These are phyloP conservation scores for Numenius phaeopus DNA, from an alignment of 2,797 vertebrate genomes.

Conservation along the genomic window DNA sequence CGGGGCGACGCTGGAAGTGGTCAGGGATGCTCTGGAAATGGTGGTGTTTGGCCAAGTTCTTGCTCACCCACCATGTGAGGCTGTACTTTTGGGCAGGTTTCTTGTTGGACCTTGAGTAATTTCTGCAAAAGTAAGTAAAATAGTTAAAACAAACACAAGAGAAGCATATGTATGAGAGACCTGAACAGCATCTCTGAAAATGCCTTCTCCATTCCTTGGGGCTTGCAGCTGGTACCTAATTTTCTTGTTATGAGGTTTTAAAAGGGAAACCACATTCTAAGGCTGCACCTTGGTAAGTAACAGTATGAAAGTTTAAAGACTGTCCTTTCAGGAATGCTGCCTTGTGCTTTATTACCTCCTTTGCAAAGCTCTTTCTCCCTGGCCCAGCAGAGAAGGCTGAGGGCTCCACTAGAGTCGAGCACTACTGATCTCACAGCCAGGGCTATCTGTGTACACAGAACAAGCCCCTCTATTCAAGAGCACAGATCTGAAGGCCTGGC, in stretches of 20 bases:
- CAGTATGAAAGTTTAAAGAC: not conserved
- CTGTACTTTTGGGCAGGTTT: conserved; percentile 51
- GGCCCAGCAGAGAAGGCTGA: not conserved
- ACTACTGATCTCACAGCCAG: too few species aligned
- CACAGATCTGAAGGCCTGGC: not conserved
- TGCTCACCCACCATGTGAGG: conserved; percentile 76
- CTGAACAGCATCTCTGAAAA: not conserved
- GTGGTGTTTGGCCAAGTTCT: conserved; percentile 10
- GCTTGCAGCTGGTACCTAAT: not conserved
- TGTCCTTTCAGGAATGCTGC: not conserved
- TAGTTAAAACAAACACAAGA: not conserved
- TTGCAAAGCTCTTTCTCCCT: not conserved
- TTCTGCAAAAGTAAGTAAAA: conserved; percentile 74
- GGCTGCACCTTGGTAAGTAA: not conserved
- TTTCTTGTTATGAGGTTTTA: not conserved
- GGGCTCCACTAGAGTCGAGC: not conserved
- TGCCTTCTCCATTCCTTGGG: not conserved
- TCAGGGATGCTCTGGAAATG: conserved; percentile 79
- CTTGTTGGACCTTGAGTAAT: conserved; percentile 64
- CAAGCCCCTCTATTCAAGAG: not conserved
- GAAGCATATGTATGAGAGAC: not conserved
- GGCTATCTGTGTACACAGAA: not conserved
- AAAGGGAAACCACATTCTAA: not conserved
- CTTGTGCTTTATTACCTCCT: not conserved
- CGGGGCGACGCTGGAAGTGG: conserved; percentile 55